Evolutionary conservation across 2,797 vertebrate species (phyloP).

Genomic region (Poeciliopsis presidionis): DNA sequence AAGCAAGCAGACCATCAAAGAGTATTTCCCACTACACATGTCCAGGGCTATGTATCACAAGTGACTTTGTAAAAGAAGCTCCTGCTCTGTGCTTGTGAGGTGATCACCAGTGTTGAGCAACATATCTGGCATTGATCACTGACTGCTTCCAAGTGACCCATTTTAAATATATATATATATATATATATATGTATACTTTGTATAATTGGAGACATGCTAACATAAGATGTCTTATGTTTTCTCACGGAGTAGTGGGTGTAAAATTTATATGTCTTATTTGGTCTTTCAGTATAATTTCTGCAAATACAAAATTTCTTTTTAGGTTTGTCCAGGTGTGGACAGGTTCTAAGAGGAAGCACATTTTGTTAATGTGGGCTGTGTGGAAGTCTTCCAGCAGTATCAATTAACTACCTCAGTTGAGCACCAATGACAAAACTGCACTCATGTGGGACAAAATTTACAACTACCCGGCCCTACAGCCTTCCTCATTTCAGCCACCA

Average conservation of each 20-base stretch:
- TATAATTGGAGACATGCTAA: background rate
- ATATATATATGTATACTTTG: background rate
- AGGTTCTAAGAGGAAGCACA: background rate
- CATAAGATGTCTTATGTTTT: background rate
- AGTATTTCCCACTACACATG: background rate
- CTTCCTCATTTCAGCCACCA: conserved; percentile 58
- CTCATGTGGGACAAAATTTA: conserved; percentile 66
- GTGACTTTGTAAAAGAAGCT: conserved; percentile 12
- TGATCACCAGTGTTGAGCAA: conserved; percentile 44
- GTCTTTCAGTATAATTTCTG: background rate
- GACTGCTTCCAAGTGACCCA: conserved; percentile 23
- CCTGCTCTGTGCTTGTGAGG: conserved; percentile 44
- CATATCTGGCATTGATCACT: conserved; percentile 19
- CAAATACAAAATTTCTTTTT: background rate
- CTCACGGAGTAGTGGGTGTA: background rate
- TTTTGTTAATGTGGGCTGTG: conserved; percentile 4
- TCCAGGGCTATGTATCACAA: conserved; percentile 21
- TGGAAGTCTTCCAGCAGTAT: conserved; percentile 36
- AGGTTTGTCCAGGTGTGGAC: background rate
- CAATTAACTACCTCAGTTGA: conserved; percentile 51
- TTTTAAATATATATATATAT: too few species aligned
- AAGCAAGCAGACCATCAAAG: conserved; percentile 14
- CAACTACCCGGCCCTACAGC: conserved; percentile 36
- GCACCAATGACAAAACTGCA: conserved; percentile 60
- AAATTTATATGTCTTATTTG: background rate